Evolutionary conservation across 1,140 invertebrate genomes (phyloP).

Genomic region (Cydia pomonella): DNA sequence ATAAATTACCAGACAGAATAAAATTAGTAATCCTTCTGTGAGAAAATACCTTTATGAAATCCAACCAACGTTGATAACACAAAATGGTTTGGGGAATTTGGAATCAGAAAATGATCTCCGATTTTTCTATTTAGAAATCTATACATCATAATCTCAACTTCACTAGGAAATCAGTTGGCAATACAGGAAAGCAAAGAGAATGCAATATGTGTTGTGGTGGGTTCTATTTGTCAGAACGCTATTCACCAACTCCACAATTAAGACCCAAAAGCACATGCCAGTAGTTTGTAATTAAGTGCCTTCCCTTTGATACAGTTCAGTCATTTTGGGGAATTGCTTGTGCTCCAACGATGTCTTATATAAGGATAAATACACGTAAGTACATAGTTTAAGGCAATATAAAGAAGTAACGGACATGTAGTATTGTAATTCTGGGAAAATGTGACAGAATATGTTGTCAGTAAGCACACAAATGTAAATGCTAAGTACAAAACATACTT

Average conservation of each 20-base stretch:
- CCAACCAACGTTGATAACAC: not conserved
- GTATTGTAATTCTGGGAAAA: too few relatives aligned
- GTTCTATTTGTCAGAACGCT: not conserved
- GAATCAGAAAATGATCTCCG: too few relatives aligned
- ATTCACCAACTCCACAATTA: conserved; percentile 23
- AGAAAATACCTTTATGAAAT: not conserved
- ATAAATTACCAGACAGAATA: not conserved
- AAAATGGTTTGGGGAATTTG: not conserved
- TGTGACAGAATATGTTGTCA: too few relatives aligned
- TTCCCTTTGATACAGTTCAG: conserved; percentile 26
- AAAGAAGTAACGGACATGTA: too few relatives aligned
- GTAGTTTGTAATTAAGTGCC: conserved; percentile 30
- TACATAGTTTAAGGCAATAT: too few relatives aligned
- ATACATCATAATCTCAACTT: not conserved
- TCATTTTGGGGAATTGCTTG: conserved; percentile 11
- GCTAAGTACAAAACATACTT: too few relatives aligned
- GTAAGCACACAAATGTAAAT: too few relatives aligned
- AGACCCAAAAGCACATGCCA: conserved; percentile 31
- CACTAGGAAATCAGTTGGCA: not conserved
- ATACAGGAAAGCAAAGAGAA: not conserved
- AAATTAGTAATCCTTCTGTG: not conserved
- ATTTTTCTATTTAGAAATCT: not conserved
- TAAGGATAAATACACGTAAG: not conserved
- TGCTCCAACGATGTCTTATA: conserved; percentile 6
- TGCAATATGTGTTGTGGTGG: not conserved